Conservation (phyloP, 1,140 invertebrate genomes). For the Lordiphosa stackelbergi region DNA sequence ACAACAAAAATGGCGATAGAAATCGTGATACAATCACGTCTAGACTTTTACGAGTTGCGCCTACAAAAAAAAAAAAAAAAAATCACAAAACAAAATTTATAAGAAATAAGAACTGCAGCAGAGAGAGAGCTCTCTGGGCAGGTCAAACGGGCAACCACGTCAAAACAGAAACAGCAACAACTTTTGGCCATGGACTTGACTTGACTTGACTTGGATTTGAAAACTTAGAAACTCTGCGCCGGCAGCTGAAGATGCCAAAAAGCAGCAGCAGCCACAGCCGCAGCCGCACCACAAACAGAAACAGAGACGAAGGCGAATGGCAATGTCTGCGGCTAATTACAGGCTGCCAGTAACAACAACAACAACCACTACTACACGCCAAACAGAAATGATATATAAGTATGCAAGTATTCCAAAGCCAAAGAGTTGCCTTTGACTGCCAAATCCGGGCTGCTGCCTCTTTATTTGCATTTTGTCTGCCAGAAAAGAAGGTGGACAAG, state of each 20-base stretch:
- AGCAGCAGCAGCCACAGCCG: conserved; percentile 12
- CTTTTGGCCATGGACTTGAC: conserved; percentile 59
- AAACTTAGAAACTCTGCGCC: conserved; percentile 57
- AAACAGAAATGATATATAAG: conserved; percentile 56
- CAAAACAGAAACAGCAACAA: conserved; percentile 14
- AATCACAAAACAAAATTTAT: conserved; percentile 21
- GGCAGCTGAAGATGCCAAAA: conserved; percentile 59
- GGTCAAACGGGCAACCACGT: no score
- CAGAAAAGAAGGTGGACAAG: no score
- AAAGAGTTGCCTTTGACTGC: no score
- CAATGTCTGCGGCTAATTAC: conserved; percentile 69
- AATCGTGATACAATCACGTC: conserved; percentile 76
- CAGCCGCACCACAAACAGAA: conserved; percentile 12
- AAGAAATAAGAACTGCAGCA: conserved; percentile 34
- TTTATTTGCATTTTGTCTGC: no score
- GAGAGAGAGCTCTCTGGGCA: conserved; percentile 15
- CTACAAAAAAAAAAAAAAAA: conserved; percentile 56
- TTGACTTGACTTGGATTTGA: conserved; percentile 47
- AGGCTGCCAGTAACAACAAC: conserved; percentile 51
- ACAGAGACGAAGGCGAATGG: conserved; percentile 42
- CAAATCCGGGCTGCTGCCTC: no score
- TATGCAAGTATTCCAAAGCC: no score
- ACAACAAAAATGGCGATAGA: conserved; percentile 74
- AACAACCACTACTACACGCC: conserved; percentile 40
- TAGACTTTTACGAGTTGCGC: conserved; percentile 75